Percentiles rank a stretch among this genome's conserved stretches.
Conservation (phyloP, 2,113 vertebrate species). For the Thermophis baileyi region DNA sequence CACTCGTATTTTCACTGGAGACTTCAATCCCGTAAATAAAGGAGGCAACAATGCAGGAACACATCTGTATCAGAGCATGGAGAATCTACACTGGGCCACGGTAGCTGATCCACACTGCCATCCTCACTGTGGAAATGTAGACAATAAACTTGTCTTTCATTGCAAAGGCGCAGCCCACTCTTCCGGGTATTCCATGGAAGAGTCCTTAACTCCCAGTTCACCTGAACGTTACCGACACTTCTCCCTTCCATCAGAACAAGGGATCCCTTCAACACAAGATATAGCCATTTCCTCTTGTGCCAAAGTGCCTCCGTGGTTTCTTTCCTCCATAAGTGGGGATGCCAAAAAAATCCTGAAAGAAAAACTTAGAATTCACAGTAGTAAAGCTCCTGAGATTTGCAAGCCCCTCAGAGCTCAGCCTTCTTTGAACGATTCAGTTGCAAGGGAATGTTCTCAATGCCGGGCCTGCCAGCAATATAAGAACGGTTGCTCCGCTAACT, state of each 20-base stretch:
- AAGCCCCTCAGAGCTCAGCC: conserved; percentile 74
- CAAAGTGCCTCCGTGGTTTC: conserved; percentile 73
- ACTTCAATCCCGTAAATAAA: conserved; percentile 48
- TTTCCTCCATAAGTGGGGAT: conserved; percentile 61
- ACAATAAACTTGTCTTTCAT: conserved; percentile 77
- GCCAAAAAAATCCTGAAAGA: conserved; percentile 78
- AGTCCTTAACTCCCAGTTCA: conserved; percentile 50
- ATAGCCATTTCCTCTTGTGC: conserved; percentile 68
- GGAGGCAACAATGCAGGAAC: conserved; percentile 46
- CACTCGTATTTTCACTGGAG: conserved; percentile 47
- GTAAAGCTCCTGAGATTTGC: conserved; percentile 69
- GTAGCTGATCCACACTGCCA: conserved; percentile 65
- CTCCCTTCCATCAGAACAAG: conserved; percentile 62
- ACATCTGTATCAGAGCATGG: conserved; percentile 83
- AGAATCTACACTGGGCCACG: conserved; percentile 82
- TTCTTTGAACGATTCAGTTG: conserved; percentile 42
- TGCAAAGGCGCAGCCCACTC: conserved; percentile 72
- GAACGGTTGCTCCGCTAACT: conserved; percentile 32
- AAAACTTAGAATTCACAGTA: conserved; percentile 79
- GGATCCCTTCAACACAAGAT: conserved; percentile 57
- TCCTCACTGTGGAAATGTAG: conserved; percentile 71
- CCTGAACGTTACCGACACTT: conserved; percentile 61
- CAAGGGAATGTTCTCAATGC: conserved; percentile 45
- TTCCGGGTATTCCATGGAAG: conserved; percentile 70
- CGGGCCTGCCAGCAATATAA: conserved; percentile 43